These are phyloP conservation scores for Enteromius radiatus DNA, from an alignment of 2,797 vertebrate genomes.

Conservation along the genomic window DNA sequence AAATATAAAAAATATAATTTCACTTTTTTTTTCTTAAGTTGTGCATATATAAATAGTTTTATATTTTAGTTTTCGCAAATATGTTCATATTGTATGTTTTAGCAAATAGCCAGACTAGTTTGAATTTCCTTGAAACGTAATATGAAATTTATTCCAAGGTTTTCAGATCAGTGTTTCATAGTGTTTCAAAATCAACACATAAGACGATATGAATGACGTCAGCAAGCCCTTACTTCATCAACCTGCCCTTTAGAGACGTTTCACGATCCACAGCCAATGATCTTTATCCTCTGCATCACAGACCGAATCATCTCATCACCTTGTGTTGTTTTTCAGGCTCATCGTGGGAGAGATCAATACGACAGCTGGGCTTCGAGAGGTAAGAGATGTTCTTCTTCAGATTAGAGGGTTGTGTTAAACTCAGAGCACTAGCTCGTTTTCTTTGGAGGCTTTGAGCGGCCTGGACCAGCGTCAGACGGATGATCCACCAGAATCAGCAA, in stretches of 20 bases:
- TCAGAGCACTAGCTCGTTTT: constrained; percentile 14
- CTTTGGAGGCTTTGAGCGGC: background rate
- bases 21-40: background rate
- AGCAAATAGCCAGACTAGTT: background rate
- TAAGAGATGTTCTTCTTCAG: constrained; percentile 64
- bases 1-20: background rate
- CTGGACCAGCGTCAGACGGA: background rate
- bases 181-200: background rate
- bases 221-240: background rate
- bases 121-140: background rate
- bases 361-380: constrained; percentile 89
- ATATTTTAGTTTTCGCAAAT: background rate
- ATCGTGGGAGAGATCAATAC: constrained; percentile 85
- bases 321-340: constrained; percentile 76
- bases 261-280: background rate
- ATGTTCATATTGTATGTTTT: background rate
- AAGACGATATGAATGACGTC: background rate
- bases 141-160: too few relatives aligned
- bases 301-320: background rate
- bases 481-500: background rate
- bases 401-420: constrained; percentile 24
- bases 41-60: background rate
- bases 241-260: background rate
- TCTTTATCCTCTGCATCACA: too few relatives aligned
- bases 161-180: background rate